These are phyloP conservation scores for Diplodus sargus DNA, from an alignment of 2,797 vertebrate genomes.

Conservation along the genomic window DNA sequence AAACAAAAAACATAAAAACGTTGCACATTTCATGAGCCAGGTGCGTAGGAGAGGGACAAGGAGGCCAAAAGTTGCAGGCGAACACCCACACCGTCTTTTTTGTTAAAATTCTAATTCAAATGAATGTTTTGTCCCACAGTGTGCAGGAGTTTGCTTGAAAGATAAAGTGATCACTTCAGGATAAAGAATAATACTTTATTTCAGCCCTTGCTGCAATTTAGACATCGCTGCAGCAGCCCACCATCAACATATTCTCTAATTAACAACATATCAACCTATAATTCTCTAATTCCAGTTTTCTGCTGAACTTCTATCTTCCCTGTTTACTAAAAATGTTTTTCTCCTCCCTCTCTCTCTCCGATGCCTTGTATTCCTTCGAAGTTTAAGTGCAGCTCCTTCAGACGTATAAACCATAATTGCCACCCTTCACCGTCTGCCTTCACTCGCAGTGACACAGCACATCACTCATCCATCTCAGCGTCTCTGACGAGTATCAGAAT, in stretches of 20 bases:
- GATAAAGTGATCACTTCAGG: not conserved
- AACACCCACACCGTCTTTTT: too few relatives aligned
- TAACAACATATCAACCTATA: not conserved
- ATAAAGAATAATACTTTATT: not conserved
- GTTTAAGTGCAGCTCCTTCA: slow-evolving; percentile 16
- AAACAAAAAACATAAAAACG: not conserved
- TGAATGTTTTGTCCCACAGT: too few relatives aligned
- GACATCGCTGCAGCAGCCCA: not conserved
- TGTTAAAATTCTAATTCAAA: too few relatives aligned
- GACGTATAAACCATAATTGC: slow-evolving; percentile 32
- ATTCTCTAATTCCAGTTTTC: not conserved
- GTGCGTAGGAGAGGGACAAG: too few relatives aligned
- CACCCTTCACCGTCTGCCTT: slow-evolving; percentile 24
- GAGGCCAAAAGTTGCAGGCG: too few relatives aligned
- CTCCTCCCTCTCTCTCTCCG: not conserved
- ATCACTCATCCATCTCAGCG: slow-evolving; percentile 40
- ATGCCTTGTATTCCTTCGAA: not conserved
- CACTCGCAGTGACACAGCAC: slow-evolving; percentile 33
- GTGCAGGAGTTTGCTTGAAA: too few relatives aligned
- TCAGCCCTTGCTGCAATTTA: not conserved
- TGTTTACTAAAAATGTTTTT: not conserved
- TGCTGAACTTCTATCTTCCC: not conserved
- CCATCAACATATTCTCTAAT: not conserved
- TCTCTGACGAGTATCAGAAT: slow-evolving; percentile 13
- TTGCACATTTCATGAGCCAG: too few relatives aligned